Evolutionary conservation across 35 echinoderm and acorn worm genomes (phyloP), one percentile per base, ranked within the genome.

Genomic region (Anneissia japonica): DNA sequence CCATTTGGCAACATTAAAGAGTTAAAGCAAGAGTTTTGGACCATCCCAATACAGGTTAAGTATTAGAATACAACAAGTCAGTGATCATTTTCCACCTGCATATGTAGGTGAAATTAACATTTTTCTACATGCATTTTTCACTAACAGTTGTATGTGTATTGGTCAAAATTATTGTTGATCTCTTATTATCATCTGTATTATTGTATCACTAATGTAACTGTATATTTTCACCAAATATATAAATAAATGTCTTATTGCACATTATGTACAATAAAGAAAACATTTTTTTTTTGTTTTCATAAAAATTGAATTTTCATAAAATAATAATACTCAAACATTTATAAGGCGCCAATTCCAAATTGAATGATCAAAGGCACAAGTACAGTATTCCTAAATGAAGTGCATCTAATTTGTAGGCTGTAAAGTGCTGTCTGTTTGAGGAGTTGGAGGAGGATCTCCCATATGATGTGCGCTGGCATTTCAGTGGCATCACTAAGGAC

Each of bases 11-110:
- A 84, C 29, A 83, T 97, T 23, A 88, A 97, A 51, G 87, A 84
- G 0, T 64, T 97, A 38, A 80, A 89, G 76, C 88, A 97, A 72
- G 83, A 93, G 34, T 90, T 97, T 77, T 72, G 76, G 46, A 79
- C 55, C 32, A 92, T 93, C 39, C 94, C 94, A 77, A 93, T 90
- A 80, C 94, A 97, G 94, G 94, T 97, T n/a, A n/a, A n/a, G n/a
- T n/a, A n/a, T n/a, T n/a, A n/a, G n/a, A n/a, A n/a, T n/a, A n/a
- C n/a, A n/a, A n/a, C n/a, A n/a, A n/a, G n/a, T n/a, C n/a, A n/a
- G n/a, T n/a, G n/a, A n/a, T n/a, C n/a, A n/a, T n/a, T n/a, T n/a
- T n/a, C n/a, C n/a, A n/a, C n/a, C n/a, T n/a, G n/a, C n/a, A n/a
- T n/a, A n/a, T n/a, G n/a, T n/a, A n/a, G n/a, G n/a, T n/a, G n/a